phyloP scores from a whole-genome alignment of 2,797 vertebrate species.

The Lagorchestes hirsutus region DNA sequence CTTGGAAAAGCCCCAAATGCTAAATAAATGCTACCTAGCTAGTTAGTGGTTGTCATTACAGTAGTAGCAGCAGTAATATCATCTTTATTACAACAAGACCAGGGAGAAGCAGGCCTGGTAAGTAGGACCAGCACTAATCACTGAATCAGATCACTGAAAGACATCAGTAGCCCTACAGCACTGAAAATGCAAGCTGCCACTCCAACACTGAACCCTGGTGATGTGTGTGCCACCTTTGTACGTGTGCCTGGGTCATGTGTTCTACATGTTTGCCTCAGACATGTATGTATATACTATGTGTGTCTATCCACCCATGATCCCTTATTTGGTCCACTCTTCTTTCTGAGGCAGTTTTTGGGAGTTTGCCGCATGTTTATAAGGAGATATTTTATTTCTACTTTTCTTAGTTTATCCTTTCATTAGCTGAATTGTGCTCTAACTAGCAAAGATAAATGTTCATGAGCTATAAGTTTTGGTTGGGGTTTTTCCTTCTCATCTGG shows the following conservation, averaged over 20 bases:
- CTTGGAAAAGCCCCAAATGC: neutral
- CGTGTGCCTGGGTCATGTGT: neutral
- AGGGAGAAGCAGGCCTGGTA: neutral
- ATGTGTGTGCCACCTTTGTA: neutral
- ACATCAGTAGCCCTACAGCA: neutral
- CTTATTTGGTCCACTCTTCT: neutral
- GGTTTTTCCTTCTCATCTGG: neutral
- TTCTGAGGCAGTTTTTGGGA: neutral
- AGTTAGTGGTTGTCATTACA: neutral
- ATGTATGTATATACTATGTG: neutral
- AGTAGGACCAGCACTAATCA: neutral
- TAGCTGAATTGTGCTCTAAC: neutral
- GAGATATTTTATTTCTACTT: neutral
- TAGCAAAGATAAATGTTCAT: neutral
- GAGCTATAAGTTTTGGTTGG: neutral
- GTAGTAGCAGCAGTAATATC: neutral
- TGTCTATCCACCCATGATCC: neutral
- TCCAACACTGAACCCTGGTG: neutral
- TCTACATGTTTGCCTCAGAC: neutral
- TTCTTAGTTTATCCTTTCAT: neutral
- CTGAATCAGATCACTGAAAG: neutral
- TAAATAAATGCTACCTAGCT: neutral
- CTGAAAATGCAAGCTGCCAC: neutral
- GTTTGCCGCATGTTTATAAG: neutral
- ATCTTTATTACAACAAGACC: neutral